Evolutionary conservation across 1,140 invertebrate species (phyloP), one percentile per base, ranked within the genome.

Genomic region (Stegodyphus mimosarum): DNA sequence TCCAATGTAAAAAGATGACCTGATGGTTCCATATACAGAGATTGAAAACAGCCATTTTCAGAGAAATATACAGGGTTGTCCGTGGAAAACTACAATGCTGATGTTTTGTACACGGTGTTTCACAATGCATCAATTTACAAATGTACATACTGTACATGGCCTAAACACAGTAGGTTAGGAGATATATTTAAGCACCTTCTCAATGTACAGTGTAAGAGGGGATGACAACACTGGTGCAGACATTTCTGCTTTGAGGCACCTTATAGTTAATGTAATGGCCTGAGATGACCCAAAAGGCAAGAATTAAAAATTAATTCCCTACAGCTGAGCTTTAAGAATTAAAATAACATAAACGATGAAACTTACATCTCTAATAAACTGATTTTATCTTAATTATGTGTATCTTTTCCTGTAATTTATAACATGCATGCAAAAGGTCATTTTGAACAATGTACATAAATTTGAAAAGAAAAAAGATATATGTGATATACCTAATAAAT

Each of bases 41-140:
- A 60, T 5, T 60, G 15, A 15, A 33, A 33, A 33, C 33, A 33
- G 33, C 33, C 33, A 33, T 33, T 48, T 17, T 69, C 52, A 84
- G 83, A 86, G 75, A 85, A 72, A 86, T 77, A 64, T 78, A 86
- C 83, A 86, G 76, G 33, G 73, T 84, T 76, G 66, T 63, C 55
- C 53, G 66, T 76, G 73, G 73, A 67, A 77, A 83, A 81, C 71
- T 83, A 73, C 71, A 55, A 84, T 84, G 81, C 52, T 70, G 71
- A 84, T 84, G 81, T 84, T 84, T 76, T 84, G 83, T 85, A 72
- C 74, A 78, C 17, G 18, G 81, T 75, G 81, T 76, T 69, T 70
- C 72, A 75, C 73, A 76, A 72, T 84, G 81, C 81, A 84, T 76
- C 81, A 76, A 84, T 86, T 86, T 86, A 86, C 83, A 86, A 86